Evolutionary conservation across 1,140 invertebrate genomes (phyloP).

Genomic region (Delia radicum): DNA sequence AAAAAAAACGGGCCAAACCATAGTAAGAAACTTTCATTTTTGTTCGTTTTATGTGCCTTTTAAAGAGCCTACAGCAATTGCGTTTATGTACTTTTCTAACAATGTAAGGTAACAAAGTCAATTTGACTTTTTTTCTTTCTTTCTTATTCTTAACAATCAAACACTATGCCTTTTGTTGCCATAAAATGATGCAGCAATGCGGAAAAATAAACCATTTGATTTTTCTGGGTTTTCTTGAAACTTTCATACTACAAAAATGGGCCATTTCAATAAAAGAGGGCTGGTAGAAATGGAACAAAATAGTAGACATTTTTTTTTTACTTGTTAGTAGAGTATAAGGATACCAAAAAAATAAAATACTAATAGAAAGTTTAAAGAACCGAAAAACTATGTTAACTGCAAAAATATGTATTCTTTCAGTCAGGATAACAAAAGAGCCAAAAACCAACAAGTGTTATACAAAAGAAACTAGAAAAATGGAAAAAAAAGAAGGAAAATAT

Average conservation of each 20-base stretch:
- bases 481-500: not conserved
- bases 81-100: not conserved
- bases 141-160: not conserved
- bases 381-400: not conserved
- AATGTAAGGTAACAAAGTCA: not conserved
- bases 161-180: not conserved
- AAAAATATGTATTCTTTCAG: not conserved
- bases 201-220: conserved; percentile 1
- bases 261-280: too few relatives aligned
- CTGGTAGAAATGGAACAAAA: not conserved
- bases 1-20: too few relatives aligned
- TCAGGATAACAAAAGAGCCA: not conserved
- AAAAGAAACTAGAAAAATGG: not conserved
- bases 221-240: not conserved
- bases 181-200: conserved; percentile 1
- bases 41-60: too few relatives aligned
- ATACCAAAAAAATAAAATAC: not conserved
- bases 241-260: not conserved
- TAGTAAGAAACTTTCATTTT: too few relatives aligned
- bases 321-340: not conserved
- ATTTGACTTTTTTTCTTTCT: not conserved
- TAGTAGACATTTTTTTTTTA: too few relatives aligned
- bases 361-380: not conserved
- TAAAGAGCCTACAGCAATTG: too few relatives aligned
- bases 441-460: not conserved